Conservation (phyloP, 2,888 invertebrate genomes). For the Acleris holmiana region DNA sequence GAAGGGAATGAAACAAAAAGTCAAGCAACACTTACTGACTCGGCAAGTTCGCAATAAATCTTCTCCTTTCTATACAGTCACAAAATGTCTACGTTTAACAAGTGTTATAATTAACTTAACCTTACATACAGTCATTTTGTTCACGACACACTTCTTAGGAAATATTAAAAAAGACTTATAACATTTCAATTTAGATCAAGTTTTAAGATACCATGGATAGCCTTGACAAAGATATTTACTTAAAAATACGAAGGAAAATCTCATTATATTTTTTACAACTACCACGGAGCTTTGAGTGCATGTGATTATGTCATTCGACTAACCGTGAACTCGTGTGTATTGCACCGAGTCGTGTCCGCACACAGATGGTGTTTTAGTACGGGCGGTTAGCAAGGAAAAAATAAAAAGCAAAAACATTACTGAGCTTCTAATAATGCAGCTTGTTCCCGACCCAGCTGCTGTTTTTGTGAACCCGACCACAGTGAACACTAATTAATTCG, state of each 20-base stretch:
- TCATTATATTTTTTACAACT: background rate
- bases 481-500: conserved; percentile 72
- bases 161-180: too few relatives aligned
- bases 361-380: conserved; percentile 76
- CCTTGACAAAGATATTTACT: background rate
- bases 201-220: too few relatives aligned
- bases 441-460: conserved; percentile 73
- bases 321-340: conserved; percentile 40
- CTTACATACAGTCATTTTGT: conserved; percentile 54
- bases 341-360: conserved; percentile 57
- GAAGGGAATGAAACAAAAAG: conserved; percentile 75
- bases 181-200: too few relatives aligned
- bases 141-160: background rate
- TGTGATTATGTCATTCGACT: conserved; percentile 35
- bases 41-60: conserved; percentile 79
- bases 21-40: conserved; percentile 68
- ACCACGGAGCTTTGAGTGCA: conserved; percentile 15
- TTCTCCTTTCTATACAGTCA: conserved; percentile 65
- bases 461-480: conserved; percentile 74
- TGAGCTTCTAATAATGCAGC: conserved; percentile 75
- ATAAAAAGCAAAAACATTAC: conserved; percentile 69
- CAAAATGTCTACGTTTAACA: conserved; percentile 60
- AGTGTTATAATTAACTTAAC: conserved; percentile 81
- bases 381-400: conserved; percentile 68
- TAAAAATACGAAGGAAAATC: background rate